Evolutionary conservation across 64 coral and sea anemone species (phyloP), one percentile per base, ranked within the genome.

Genomic region (Dendrophyllia cribrosa): DNA sequence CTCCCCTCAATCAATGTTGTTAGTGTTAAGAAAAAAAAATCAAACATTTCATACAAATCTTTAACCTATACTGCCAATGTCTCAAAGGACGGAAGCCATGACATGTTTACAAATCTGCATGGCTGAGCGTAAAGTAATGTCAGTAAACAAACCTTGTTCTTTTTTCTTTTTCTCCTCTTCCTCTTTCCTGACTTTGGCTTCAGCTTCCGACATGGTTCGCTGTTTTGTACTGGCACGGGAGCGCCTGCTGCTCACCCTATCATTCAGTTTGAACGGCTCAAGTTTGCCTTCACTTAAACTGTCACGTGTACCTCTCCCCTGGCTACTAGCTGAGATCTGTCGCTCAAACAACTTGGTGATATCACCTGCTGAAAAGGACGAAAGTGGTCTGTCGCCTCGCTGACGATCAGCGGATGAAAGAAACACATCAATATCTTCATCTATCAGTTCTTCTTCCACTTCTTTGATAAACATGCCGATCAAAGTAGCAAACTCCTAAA

Each of bases 401-500:
- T 64, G 88, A 22, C 14, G 23, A 1, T 90, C 61, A 24, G 59
- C 13, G 3, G 43, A 66, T 3, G 43, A n/a, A 79, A 65, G 17
- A 51, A 79, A 70, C 13, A n/a, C 75, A 12, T 80, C 61, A 9
- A 19, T 24, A 6, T 90, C 88, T 16, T 77, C 75, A n/a, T 90
- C 88, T 3, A 17, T 45, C 19, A 90, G 63, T 22, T 90, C 88
- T 24, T 90, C 64, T 70, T 90, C 88, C 45, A 90, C 88, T 70
- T 90, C 88, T 51, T 66, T 76, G 4, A 90, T 76, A 23, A 90
- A 90, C 63, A 68, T 58, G 12, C 76, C 43, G 43, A 90, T 81
- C 46, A 90, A 50, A 52, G 88, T 90, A 3, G 88, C 74, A 59
- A 90, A 90, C 66, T 90, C 88, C 88, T 90, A 45, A 15, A 62